Percentiles rank a stretch among this genome's conserved stretches.
These are phyloP conservation scores for Takifugu ocellatus DNA, from an alignment of 2,797 vertebrate genomes.

Conservation along the genomic window DNA sequence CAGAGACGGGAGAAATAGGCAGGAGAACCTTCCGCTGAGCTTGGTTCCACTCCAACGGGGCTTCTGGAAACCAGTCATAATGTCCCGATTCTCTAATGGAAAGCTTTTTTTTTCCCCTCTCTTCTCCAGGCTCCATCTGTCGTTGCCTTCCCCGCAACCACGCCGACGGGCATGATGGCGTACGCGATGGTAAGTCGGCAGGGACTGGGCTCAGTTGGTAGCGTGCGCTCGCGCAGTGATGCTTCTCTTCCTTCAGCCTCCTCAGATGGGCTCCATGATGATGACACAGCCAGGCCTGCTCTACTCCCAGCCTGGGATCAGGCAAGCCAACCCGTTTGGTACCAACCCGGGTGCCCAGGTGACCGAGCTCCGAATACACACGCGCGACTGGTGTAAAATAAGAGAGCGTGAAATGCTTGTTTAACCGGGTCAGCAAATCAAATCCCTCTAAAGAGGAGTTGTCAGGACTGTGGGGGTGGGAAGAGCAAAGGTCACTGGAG, in stretches of 20 bases:
- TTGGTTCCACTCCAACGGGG: too few species aligned
- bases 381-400: too few species aligned
- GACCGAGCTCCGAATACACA: constrained; percentile 4
- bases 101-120: constrained; percentile 51
- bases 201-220: constrained; percentile 10
- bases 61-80: too few species aligned
- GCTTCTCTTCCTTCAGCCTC: constrained; percentile 68
- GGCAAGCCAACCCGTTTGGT: constrained; percentile 91
- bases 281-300: constrained; percentile 94
- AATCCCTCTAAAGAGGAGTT: too few species aligned
- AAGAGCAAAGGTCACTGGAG: too few species aligned
- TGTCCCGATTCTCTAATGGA: constrained; percentile 40
- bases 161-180: constrained; percentile 92
- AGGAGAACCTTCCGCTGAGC: too few species aligned
- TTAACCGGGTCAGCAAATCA: too few species aligned
- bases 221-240: background rate
- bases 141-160: constrained; percentile 94
- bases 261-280: constrained; percentile 88
- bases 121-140: constrained; percentile 86
- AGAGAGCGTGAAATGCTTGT: too few species aligned
- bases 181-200: constrained; percentile 83
- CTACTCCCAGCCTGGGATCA: constrained; percentile 92
- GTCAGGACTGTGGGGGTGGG: too few species aligned
- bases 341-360: constrained; percentile 91
- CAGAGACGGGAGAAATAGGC: too few species aligned